These are phyloP conservation scores for Nannoperca australis DNA, from an alignment of 2,797 vertebrate genomes.

Conservation along the genomic window DNA sequence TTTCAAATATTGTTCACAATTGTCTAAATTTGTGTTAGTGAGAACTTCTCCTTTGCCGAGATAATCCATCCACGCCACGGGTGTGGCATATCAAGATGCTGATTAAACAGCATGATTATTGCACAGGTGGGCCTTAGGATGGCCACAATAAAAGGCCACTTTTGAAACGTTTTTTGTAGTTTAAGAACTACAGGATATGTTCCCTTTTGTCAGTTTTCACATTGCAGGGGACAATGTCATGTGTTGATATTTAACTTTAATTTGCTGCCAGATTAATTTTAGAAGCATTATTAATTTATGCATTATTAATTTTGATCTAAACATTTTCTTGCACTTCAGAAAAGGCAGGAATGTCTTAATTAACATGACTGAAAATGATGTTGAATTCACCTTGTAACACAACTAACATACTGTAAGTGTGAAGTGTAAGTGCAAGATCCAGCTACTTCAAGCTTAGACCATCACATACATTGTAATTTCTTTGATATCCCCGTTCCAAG, in stretches of 20 bases:
- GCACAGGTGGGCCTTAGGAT: too few relatives aligned
- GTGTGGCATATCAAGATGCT: too few relatives aligned
- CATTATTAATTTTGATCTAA: conserved; percentile 25
- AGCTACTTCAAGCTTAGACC: conserved; percentile 22
- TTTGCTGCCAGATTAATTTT: neutral
- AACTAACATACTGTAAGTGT: neutral
- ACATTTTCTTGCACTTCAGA: conserved; percentile 14
- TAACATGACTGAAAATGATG: conserved; percentile 25
- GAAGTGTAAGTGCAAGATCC: neutral
- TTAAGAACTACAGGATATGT: neutral
- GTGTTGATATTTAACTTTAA: conserved; percentile 1
- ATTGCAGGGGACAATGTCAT: neutral
- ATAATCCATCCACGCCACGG: too few relatives aligned
- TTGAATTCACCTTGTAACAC: conserved; percentile 31
- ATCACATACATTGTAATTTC: conserved; percentile 27
- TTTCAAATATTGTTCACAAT: too few relatives aligned
- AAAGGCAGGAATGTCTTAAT: conserved; percentile 31
- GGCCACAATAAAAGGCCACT: too few relatives aligned
- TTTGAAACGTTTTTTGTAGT: too few relatives aligned
- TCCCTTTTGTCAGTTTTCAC: neutral
- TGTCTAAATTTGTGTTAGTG: too few relatives aligned
- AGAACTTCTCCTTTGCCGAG: too few relatives aligned
- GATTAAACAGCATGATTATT: too few relatives aligned
- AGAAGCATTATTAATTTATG: conserved; percentile 14
- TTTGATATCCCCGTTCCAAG: conserved; percentile 31